Evolutionary conservation across 2,888 invertebrate species (phyloP), one percentile per base, ranked within the genome.

Genomic region (Mystacides longicornis): DNA sequence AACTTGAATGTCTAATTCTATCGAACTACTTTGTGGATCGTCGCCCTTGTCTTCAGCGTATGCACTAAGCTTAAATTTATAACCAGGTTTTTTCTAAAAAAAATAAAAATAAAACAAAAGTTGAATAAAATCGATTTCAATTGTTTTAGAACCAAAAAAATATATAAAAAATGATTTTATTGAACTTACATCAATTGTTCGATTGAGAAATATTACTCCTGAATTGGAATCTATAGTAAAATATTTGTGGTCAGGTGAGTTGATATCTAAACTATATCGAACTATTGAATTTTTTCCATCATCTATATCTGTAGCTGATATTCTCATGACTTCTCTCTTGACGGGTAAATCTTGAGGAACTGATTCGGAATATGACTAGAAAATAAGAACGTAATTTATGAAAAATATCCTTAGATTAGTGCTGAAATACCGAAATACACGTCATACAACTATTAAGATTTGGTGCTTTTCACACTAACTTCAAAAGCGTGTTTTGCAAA

Each of bases 301-400:
- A 67, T 96, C 95, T 63, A 91, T 86, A 70, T 93, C 94, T 23
- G 92, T 93, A 16, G 94, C 93, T 57, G 93, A 92, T 68, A 94
- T 89, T 68, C 89, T 80, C 87, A 92, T 89, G 60, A 93, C 89
- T 68, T 88, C 87, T 54, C 81, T 75, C 16, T 80, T 83, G 58
- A 82, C 79, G 57, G 79, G 76, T 64, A 86, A 78, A 72, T 93
- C 92, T 77, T 88, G 87, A 53, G 91, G 88, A 63, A 93, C 87
- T 59, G 87, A 87, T 71, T 90, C 89, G 67, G 75, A 74, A 69
- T 77, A 77, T 50, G 75, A 74, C 77, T 77, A 72, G 65, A 49
- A 57, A 57, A 58, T 51, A 54, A 33, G 22, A 45, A 33, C n/a
- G n/a, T n/a, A n/a, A n/a, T n/a, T n/a, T n/a, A n/a, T n/a, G n/a